These are phyloP conservation scores for Python bivittatus DNA, from an alignment of 2,113 vertebrate genomes.

Conservation along the genomic window DNA sequence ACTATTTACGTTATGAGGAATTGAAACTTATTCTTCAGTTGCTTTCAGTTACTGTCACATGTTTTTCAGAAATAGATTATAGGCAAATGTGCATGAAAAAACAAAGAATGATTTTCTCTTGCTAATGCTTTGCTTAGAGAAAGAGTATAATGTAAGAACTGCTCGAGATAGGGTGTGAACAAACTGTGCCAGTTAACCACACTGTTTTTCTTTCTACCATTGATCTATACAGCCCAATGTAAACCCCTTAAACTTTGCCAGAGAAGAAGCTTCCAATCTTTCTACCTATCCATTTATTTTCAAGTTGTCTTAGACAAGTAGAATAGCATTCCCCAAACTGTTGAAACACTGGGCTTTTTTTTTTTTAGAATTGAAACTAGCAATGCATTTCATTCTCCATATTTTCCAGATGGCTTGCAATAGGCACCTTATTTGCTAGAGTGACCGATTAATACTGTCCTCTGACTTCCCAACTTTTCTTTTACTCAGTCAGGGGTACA, in stretches of 20 bases:
- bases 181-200: not conserved
- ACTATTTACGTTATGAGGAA: conserved; percentile 10
- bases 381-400: not conserved
- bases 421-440: not conserved
- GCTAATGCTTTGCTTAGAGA: not conserved
- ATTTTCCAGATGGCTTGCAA: not conserved
- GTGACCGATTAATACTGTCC: not conserved
- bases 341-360: not conserved
- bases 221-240: not conserved
- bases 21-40: conserved; percentile 20
- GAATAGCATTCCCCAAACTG: not conserved
- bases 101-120: not conserved
- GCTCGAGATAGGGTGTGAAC: not conserved
- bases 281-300: not conserved
- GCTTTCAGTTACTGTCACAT: not conserved
- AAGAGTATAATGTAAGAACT: not conserved
- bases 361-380: not conserved
- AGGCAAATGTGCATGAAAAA: not conserved
- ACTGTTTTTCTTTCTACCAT: not conserved
- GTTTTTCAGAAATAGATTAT: not conserved
- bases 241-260: not conserved
- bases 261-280: not conserved
- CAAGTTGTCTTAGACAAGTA: not conserved
- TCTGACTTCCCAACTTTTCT: not conserved
- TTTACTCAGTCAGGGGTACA: not conserved